Conservation (phyloP, 2,888 invertebrate genomes). For the Cybosia mesomella region DNA sequence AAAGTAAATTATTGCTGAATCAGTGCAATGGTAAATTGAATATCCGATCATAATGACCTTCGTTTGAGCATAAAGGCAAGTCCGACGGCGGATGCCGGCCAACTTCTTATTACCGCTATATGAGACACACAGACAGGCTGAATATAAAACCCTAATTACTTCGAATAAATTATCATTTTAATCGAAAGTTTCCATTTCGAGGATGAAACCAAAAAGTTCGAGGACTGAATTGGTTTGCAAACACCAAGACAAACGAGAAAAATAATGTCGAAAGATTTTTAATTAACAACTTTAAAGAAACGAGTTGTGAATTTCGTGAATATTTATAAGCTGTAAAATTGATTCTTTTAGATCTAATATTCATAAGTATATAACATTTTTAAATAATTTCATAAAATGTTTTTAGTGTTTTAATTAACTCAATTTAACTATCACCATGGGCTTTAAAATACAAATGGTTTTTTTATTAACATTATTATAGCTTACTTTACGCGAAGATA, state of each 20-base stretch:
- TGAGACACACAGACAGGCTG: conserved; percentile 54
- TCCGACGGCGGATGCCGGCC: conserved; percentile 66
- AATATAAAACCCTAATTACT: conserved; percentile 61
- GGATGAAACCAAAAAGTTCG: conserved; percentile 54
- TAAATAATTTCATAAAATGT: conserved; percentile 9
- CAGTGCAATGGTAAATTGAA: conserved; percentile 78
- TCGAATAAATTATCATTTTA: conserved; percentile 65
- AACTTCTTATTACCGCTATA: conserved; percentile 72
- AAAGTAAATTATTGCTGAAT: conserved; percentile 77
- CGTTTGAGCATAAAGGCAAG: conserved; percentile 75
- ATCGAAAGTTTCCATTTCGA: conserved; percentile 58
- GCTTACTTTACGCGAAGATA: not conserved
- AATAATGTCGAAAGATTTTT: conserved; percentile 44
- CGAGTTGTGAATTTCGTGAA: conserved; percentile 36
- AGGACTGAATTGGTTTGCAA: conserved; percentile 61
- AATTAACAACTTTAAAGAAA: conserved; percentile 49
- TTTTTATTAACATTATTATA: not conserved
- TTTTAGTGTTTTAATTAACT: conserved; percentile 15
- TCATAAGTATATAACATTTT: conserved; percentile 17
- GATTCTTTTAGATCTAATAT: conserved; percentile 28
- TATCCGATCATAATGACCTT: conserved; percentile 78
- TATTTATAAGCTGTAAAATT: conserved; percentile 37
- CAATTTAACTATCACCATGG: conserved; percentile 7
- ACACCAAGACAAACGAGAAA: conserved; percentile 55
- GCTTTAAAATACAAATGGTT: conserved; percentile 2